phyloP scores from a whole-genome alignment of 2,113 vertebrate genomes.

The Globicephala melas region DNA sequence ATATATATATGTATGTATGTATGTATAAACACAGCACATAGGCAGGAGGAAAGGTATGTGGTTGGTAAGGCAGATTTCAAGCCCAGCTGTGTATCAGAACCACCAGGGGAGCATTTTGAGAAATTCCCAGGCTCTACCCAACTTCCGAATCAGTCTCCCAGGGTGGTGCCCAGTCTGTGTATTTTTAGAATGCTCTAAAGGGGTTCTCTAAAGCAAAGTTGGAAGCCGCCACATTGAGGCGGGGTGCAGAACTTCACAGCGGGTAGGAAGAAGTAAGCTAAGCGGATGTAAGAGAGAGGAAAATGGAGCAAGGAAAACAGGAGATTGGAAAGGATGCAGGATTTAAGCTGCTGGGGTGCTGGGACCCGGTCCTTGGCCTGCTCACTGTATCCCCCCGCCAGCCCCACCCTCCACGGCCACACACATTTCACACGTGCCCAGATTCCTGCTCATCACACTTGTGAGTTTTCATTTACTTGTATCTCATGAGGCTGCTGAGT shows the following conservation, averaged over 20 bases:
- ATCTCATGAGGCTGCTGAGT: background rate
- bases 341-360: background rate
- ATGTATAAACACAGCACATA: background rate
- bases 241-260: background rate
- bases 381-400: fast-evolving
- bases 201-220: background rate
- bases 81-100: background rate
- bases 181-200: conserved; percentile 43
- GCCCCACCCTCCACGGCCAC: background rate
- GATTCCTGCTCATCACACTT: background rate
- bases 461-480: background rate
- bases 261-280: background rate
- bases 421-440: background rate
- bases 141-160: background rate
- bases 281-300: background rate
- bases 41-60: background rate
- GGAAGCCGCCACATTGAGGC: background rate
- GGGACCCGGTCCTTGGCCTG: background rate
- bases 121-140: conserved; percentile 39
- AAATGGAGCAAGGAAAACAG: background rate
- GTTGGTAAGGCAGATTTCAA: background rate
- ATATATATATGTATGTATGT: background rate
- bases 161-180: background rate
- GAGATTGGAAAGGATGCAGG: background rate
- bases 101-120: background rate